These are phyloP conservation scores for rabbit (Oryctolagus cuniculus) DNA, from an alignment of 2,113 vertebrate species.

Conservation along the genomic window DNA sequence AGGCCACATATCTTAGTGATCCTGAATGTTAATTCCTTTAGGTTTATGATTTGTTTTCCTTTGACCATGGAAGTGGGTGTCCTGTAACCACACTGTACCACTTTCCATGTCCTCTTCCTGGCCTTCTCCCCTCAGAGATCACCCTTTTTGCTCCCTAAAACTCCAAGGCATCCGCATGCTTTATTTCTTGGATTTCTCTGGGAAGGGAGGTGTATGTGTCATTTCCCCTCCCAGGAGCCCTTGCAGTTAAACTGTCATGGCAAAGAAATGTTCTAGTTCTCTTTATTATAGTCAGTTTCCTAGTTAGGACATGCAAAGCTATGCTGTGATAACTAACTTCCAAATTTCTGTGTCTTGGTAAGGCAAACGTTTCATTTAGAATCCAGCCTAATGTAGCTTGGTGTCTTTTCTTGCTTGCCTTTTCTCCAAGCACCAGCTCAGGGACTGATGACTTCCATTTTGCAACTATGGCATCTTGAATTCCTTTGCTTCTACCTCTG, in stretches of 20 bases:
- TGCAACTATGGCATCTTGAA: background rate
- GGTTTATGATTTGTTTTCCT: conserved; percentile 21
- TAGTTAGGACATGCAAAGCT: conserved; percentile 6
- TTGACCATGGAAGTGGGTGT: background rate
- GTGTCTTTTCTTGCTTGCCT: background rate
- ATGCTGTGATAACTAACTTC: background rate
- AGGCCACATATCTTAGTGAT: background rate
- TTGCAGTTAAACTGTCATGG: background rate
- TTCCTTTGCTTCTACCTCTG: conserved; percentile 16
- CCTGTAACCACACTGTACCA: background rate
- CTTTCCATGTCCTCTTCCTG: background rate
- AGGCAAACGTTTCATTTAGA: background rate
- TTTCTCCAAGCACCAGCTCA: background rate
- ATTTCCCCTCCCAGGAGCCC: background rate
- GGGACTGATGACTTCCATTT: conserved; percentile 9
- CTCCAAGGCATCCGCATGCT: background rate
- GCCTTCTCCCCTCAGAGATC: background rate
- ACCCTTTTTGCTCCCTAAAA: background rate
- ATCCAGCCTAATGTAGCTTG: background rate
- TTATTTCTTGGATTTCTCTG: conserved; percentile 8
- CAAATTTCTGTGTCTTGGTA: background rate
- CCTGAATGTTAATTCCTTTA: conserved; percentile 28
- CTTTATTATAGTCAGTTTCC: conserved; percentile 14
- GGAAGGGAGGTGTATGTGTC: background rate
- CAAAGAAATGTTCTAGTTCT: conserved; percentile 10